phyloP scores from a whole-genome alignment of 2,797 vertebrate genomes.

The Neoniphon sammara region DNA sequence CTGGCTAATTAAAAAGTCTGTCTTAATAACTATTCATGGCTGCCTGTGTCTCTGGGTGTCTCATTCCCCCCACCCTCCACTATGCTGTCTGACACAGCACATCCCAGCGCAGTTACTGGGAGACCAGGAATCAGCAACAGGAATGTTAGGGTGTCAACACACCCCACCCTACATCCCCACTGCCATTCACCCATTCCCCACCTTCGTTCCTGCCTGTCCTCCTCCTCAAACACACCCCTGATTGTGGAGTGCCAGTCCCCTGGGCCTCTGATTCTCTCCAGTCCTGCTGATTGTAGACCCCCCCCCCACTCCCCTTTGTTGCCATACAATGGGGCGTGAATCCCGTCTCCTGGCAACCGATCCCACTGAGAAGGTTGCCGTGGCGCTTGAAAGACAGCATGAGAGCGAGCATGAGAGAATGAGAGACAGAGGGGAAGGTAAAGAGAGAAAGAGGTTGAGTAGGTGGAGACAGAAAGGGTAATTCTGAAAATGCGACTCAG shows the following conservation, averaged over 20 bases:
- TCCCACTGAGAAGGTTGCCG: constrained; percentile 78
- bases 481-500: constrained; percentile 18
- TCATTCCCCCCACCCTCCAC: constrained; percentile 24
- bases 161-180: constrained; percentile 52
- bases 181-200: constrained; percentile 40
- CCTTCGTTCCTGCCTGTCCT: constrained; percentile 24
- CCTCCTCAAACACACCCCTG: constrained; percentile 60
- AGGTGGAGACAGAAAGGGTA: constrained; percentile 26
- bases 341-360: constrained; percentile 87
- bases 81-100: constrained; percentile 69
- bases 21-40: constrained; percentile 63
- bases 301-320: constrained; percentile 73
- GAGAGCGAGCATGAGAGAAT: constrained; percentile 38
- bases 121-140: constrained; percentile 61
- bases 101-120: constrained; percentile 64
- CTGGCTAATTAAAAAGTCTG: constrained; percentile 71
- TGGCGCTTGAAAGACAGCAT: constrained; percentile 67
- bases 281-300: constrained; percentile 76
- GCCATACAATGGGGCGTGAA: constrained; percentile 82
- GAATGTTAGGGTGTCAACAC: constrained; percentile 71
- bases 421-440: constrained; percentile 35
- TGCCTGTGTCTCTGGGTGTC: constrained; percentile 43
- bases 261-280: constrained; percentile 65
- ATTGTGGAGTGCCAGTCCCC: constrained; percentile 63
- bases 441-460: constrained; percentile 28